phyloP scores from a whole-genome alignment of 2,113 vertebrate genomes.

The Athene noctua region DNA sequence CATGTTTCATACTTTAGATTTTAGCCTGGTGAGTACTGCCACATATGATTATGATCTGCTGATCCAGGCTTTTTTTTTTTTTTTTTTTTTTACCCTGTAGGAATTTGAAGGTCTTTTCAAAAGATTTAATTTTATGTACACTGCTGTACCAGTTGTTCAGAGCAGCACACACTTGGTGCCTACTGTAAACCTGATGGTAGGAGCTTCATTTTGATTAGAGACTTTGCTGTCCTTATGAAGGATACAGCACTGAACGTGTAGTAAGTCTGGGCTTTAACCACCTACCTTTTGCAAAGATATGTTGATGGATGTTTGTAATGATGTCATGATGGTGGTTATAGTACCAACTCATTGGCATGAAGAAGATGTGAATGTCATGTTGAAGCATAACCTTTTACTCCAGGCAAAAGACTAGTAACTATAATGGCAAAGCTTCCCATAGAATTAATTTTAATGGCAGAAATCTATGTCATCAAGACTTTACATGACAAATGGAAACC shows the following conservation, averaged over 20 bases:
- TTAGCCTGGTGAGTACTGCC: neutral
- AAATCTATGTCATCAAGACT: neutral
- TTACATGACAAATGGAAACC: neutral
- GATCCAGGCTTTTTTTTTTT: neutral
- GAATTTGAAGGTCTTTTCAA: neutral
- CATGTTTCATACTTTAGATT: constrained; percentile 13
- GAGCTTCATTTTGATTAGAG: neutral
- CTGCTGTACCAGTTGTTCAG: neutral
- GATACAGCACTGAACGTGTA: neutral
- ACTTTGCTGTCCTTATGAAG: neutral
- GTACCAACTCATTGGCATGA: neutral
- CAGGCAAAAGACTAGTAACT: neutral
- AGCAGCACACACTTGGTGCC: neutral
- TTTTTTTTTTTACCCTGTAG: neutral
- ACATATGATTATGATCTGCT: neutral
- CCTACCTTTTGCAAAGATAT: neutral
- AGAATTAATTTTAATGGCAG: neutral
- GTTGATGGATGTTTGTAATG: neutral
- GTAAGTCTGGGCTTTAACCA: neutral
- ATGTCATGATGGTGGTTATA: neutral
- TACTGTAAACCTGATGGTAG: neutral
- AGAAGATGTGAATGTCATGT: neutral
- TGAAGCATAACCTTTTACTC: neutral
- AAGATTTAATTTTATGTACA: neutral
- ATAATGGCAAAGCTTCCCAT: neutral